Base-by-base conservation (phyloP, 2,888 invertebrate genomes). In the Agrochola litura region DNA sequence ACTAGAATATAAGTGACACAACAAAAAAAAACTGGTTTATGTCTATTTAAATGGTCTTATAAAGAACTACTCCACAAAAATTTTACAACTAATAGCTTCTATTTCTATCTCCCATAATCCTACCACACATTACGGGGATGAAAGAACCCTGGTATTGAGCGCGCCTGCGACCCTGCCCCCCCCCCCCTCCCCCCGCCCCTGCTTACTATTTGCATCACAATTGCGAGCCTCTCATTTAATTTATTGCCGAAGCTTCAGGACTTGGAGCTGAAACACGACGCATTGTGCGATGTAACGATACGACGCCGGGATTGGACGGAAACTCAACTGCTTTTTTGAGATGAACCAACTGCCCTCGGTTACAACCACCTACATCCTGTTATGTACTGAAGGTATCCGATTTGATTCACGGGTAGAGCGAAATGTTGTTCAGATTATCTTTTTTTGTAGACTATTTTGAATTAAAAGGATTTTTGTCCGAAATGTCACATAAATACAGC, bases 161-260 rank as follows among this genome's bases (percentile, higher is more conserved):
- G 41, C 37, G 61, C 19, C 43, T 30, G 16, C 10, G 19, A 3
- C 14, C 30, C n/a, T 14, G 0, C 16, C 6, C 41, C 9, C 16
- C 0, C 14, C 16, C n/a, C 16, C 6, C 41, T 6, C 16, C 0
- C 14, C 16, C n/a, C 54, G 12, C 16, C 9, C 16, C n/a, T 6
- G 41, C 22, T 43, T 77, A 64, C 69, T 73, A 86, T 86, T 88
- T 86, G 77, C 88, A 86, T 86, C 49, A 86, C 88, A 86, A 86
- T 88, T 41, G 75, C 65, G 66, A 43, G 72, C 71, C 64, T 63
- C 64, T 73, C 79, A 66, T 86, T 83, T 74, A 79, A 86, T 86
- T 88, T 77, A 83, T 78, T 73, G 79, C 60, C 65, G 56, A 75
- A 88, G 72, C 69, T 71, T 81, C 69, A 81, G 64, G 61, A 64